Evolutionary conservation across 2,797 vertebrate species (phyloP).

Genomic region (Rhinatrema bivittatum): DNA sequence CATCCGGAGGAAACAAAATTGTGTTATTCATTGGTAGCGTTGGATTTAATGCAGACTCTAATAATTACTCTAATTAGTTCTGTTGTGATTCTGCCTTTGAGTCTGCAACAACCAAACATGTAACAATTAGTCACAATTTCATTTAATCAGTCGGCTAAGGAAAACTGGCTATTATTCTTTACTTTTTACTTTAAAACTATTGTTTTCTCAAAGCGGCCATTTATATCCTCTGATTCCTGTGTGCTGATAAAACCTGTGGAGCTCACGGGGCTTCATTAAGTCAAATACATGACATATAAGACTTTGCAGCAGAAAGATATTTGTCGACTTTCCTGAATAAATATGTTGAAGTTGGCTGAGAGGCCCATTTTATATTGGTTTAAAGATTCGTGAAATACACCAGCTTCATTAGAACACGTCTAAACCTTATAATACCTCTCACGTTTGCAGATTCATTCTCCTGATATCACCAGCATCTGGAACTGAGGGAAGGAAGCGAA

Average conservation of each 20-base stretch:
- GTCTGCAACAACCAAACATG: slow-evolving; percentile 44
- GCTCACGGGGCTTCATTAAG: too few relatives aligned
- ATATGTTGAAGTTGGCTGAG: too few relatives aligned
- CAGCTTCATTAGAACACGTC: too few relatives aligned
- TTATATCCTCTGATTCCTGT: slow-evolving; percentile 29
- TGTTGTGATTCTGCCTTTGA: slow-evolving; percentile 50
- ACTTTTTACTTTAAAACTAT: slow-evolving; percentile 17
- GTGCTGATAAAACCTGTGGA: slow-evolving; percentile 20
- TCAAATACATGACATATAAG: too few relatives aligned
- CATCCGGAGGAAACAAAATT: slow-evolving; percentile 25
- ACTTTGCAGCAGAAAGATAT: too few relatives aligned
- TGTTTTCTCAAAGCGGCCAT: slow-evolving; percentile 31
- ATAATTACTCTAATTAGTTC: slow-evolving; percentile 50
- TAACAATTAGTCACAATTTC: slow-evolving; percentile 35
- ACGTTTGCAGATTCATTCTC: too few relatives aligned
- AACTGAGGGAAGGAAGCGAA: too few relatives aligned
- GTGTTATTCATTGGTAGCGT: slow-evolving; percentile 33
- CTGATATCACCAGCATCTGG: too few relatives aligned
- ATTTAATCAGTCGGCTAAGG: slow-evolving; percentile 33
- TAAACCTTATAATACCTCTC: too few relatives aligned
- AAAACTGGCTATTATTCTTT: slow-evolving; percentile 28
- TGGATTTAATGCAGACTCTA: slow-evolving; percentile 45
- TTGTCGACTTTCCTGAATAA: too few relatives aligned
- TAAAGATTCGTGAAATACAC: too few relatives aligned
- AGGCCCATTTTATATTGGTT: too few relatives aligned